Base-by-base conservation (phyloP, 2,113 vertebrate genomes). In the Coracopsis vasa region DNA sequence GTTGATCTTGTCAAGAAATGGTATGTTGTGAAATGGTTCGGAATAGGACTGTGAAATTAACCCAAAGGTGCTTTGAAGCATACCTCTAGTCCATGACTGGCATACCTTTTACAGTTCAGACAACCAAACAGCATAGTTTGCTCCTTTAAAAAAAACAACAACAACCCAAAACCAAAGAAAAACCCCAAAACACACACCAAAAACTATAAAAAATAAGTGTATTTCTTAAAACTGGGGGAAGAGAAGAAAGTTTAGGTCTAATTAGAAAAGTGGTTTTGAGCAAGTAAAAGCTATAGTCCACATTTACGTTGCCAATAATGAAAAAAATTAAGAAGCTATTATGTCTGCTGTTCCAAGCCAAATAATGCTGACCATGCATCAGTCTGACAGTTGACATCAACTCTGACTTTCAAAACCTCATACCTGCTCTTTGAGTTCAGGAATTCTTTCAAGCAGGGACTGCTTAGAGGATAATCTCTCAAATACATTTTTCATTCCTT, bases 401-500 rank as follows among this genome's bases (percentile, higher is more conserved):
- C 45, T 47, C 56, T 88, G 82, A 61, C 88, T 94, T 90, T 69
- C 66, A 23, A 66, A 94, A 73, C 41, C 82, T 79, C 90, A 88
- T 56, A 88, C 72, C 88, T 93, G 82, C 75, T 93, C 79, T 92
- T 93, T 95, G 64, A 80, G 79, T 86, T 56, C 53, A 53, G n/a
- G 39, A n/a, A 75, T 86, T 83, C 67, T 90, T 90, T 83, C 37
- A 45, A 80, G 60, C 31, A 73, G 28, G 37, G 58, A 25, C 64
- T 80, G 82, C 75, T 88, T 56, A 86, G 23, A 80, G 60, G 62
- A 48, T 88, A 94, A 94, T 42, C 64, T 86, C 82, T 77, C 80
- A 66, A 88, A 90, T 70, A n/a, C 29, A 83, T 95, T 95, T 96
- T 92, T 93, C 82, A 92, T 95, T 92, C 80, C 58, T 94, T 92